phyloP scores from a whole-genome alignment of 2,888 invertebrate genomes.

The Anoncus sp. region DNA sequence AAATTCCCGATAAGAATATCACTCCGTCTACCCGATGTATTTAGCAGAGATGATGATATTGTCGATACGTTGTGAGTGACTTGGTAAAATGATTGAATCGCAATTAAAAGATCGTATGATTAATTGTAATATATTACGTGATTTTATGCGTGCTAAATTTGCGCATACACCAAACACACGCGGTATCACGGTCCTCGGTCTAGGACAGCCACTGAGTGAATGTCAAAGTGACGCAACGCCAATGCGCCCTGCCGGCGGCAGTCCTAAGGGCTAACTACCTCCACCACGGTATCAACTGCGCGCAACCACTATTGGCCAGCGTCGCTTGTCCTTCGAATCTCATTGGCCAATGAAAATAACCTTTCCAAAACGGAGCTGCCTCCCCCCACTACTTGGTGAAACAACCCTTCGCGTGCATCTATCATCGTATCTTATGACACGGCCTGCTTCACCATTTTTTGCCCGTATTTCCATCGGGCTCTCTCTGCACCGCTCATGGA shows the following conservation, averaged over 20 bases:
- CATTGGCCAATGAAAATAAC: slow-evolving; percentile 69
- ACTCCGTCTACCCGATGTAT: not conserved
- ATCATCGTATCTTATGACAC: slow-evolving; percentile 78
- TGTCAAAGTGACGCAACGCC: slow-evolving; percentile 81
- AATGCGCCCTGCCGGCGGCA: slow-evolving; percentile 64
- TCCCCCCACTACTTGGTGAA: slow-evolving; percentile 60
- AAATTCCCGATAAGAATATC: slow-evolving; percentile 39
- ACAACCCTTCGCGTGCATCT: slow-evolving; percentile 81
- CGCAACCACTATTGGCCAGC: slow-evolving; percentile 53
- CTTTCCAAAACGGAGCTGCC: slow-evolving; percentile 69
- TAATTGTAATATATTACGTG: not conserved
- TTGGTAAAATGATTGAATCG: not conserved
- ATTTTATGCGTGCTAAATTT: slow-evolving; percentile 33
- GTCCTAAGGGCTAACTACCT: slow-evolving; percentile 79
- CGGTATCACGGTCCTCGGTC: slow-evolving; percentile 69
- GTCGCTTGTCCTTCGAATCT: slow-evolving; percentile 36
- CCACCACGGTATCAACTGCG: slow-evolving; percentile 70
- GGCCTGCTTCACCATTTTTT: slow-evolving; percentile 79
- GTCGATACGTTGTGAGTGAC: not conserved
- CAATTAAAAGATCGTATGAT: slow-evolving; percentile 1
- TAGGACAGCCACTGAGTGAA: slow-evolving; percentile 78
- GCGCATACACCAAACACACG: slow-evolving; percentile 30
- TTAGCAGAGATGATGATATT: not conserved
- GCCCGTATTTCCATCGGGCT: slow-evolving; percentile 44
- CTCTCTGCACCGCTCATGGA: slow-evolving; percentile 51